A percentile compares a stretch with the other conserved stretches of the same genome.
Conservation (phyloP, 2,888 invertebrate genomes). For the Axea sp. region DNA sequence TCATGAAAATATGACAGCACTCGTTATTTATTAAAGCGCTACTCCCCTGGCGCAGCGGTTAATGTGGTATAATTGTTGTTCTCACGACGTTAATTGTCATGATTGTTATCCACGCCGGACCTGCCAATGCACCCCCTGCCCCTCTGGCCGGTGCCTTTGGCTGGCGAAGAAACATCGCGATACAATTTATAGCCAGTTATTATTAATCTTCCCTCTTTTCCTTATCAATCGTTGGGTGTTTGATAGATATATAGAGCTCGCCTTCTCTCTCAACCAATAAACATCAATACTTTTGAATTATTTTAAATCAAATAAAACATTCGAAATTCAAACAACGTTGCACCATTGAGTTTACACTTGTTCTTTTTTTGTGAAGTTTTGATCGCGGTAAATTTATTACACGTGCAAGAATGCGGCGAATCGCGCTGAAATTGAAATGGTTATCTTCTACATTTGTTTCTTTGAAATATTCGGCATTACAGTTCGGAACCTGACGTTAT, state of each 20-base stretch:
- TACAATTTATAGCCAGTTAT: constrained; percentile 52
- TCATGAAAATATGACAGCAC: constrained; percentile 72
- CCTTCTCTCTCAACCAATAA: neutral
- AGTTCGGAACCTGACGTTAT: too few species aligned
- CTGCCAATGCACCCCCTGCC: constrained; percentile 47
- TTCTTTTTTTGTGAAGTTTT: too few species aligned
- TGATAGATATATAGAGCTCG: constrained; percentile 6
- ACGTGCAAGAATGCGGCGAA: too few species aligned
- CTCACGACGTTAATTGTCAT: constrained; percentile 74
- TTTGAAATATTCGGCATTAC: too few species aligned
- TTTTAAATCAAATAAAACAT: too few species aligned
- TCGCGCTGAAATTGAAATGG: too few species aligned
- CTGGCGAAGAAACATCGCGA: constrained; percentile 43
- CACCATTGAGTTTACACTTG: too few species aligned
- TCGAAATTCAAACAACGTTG: too few species aligned
- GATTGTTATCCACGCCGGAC: constrained; percentile 71
- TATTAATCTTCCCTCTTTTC: constrained; percentile 49
- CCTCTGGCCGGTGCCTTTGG: constrained; percentile 2
- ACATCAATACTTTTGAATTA: too few species aligned
- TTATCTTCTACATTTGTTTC: too few species aligned
- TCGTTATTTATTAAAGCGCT: constrained; percentile 65
- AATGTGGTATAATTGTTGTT: constrained; percentile 71
- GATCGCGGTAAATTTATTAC: too few species aligned
- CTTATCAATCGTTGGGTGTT: constrained; percentile 11
- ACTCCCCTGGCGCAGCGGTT: constrained; percentile 46